A percentile compares a stretch with the other conserved stretches of the same genome.
Evolutionary conservation across 2,888 invertebrate species (phyloP).

Genomic region (Pedicia rivosa): DNA sequence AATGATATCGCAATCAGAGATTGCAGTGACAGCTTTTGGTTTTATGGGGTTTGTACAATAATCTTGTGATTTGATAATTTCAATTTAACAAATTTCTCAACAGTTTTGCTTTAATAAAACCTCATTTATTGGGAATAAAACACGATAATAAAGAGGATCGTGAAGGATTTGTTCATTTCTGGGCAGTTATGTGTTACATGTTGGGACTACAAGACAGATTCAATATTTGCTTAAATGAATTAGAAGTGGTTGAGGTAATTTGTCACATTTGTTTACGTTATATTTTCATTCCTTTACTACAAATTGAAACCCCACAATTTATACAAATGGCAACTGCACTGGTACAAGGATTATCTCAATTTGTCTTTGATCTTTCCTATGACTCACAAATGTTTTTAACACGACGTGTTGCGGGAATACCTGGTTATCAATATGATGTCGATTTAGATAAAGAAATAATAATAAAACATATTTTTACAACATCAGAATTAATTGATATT

Average conservation of each 20-base stretch:
- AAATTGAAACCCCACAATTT: neutral
- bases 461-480: constrained; percentile 2
- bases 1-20: constrained; percentile 51
- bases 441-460: neutral
- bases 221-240: constrained; percentile 2
- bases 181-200: constrained; percentile 3
- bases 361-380: neutral
- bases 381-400: neutral
- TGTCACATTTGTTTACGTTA: constrained; percentile 1
- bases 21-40: constrained; percentile 65
- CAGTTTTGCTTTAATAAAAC: constrained; percentile 38
- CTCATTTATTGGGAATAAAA: constrained; percentile 43
- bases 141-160: constrained; percentile 25
- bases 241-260: neutral
- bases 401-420: neutral
- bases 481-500: too few species aligned
- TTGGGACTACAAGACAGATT: constrained; percentile 5
- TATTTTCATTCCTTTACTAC: constrained; percentile 2
- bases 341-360: neutral
- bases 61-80: too few species aligned
- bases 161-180: constrained; percentile 7
- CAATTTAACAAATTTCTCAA: too few species aligned
- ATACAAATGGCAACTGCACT: neutral
- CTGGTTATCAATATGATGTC: constrained; percentile 4
- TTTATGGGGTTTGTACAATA: constrained; percentile 55